Base-by-base conservation (phyloP, 2,888 invertebrate genomes). In the Lordiphosa fenestrarum region DNA sequence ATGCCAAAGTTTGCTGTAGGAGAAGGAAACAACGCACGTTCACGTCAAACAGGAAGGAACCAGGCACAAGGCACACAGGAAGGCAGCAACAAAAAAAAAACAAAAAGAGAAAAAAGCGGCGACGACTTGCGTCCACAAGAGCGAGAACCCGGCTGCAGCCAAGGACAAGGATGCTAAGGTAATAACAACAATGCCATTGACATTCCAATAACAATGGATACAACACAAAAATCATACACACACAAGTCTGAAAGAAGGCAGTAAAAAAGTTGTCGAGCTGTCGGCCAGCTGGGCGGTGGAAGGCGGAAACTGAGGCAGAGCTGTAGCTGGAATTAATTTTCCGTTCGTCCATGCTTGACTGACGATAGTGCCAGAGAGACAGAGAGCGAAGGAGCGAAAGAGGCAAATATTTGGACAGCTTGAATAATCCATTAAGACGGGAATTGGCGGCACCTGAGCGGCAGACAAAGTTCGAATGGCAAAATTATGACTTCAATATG, bases 291-390 rank as follows among this genome's bases (percentile, higher is more conserved):
- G 3, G 9, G 23, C 7, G 7, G 35, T 6, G n/a, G n/a, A n/a
- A 37, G 35, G 15, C 33, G 23, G 12, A 12, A 13, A 19, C 33
- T 23, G 42, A 40, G 41, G 21, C 21, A 38, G 49, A 38, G 57
- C 69, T 69, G 76, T 76, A 62, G 77, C 70, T 83, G 84, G 70
- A 76, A 83, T 83, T 76, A 83, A 76, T 76, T 76, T 83, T 69
- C 62, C 81, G 81, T 76, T 78, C 59, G 58, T 57, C 54, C 46
- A 67, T 69, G 72, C 72, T 62, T 46, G 72, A 50, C 52, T 68
- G 55, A 55, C 44, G 44, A 44, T 44, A 61, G 61, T 9, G 37
- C 36, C 35, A 6, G 5, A 46, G 36, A 23, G 12, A 42, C 6
- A 21, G 55, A 21, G 55, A 40, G 23, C 4, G 7, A 12, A 13